Percentiles rank a stretch among this genome's conserved stretches.
These are phyloP conservation scores for Rosalia funebris DNA, from an alignment of 2,888 invertebrate species.

Conservation along the genomic window DNA sequence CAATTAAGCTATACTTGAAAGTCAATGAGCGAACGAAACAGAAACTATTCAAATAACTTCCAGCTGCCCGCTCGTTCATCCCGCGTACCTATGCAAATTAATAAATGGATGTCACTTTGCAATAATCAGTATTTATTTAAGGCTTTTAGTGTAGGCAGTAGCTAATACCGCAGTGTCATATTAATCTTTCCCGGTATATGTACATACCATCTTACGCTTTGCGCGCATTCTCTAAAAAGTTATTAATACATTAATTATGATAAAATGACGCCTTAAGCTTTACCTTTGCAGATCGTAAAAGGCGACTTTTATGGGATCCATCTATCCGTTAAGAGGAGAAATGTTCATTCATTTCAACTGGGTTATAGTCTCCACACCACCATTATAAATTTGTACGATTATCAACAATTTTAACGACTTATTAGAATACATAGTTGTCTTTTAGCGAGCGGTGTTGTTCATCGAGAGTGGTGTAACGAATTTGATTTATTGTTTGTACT, in stretches of 20 bases:
- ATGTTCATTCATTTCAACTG: too few relatives aligned
- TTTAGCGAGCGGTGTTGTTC: too few relatives aligned
- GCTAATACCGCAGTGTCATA: constrained; percentile 41
- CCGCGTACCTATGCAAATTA: constrained; percentile 38
- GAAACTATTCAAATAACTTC: constrained; percentile 25
- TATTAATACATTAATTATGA: constrained; percentile 1
- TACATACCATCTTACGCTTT: constrained; percentile 17
- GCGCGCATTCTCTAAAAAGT: not conserved
- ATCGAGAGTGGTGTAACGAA: too few relatives aligned
- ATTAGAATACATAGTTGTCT: too few relatives aligned
- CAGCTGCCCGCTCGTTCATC: constrained; percentile 26
- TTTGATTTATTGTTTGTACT: too few relatives aligned
- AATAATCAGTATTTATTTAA: constrained; percentile 38
- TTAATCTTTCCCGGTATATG: constrained; percentile 44
- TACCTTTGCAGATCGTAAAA: not conserved
- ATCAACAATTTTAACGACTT: too few relatives aligned
- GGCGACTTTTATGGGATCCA: not conserved
- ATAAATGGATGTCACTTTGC: constrained; percentile 43
- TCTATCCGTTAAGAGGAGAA: too few relatives aligned
- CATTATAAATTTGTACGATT: too few relatives aligned
- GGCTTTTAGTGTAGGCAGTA: constrained; percentile 38
- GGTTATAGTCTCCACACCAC: too few relatives aligned
- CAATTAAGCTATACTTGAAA: not conserved
- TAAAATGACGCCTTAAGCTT: not conserved
- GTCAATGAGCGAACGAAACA: constrained; percentile 2